Evolutionary conservation across 2,113 vertebrate genomes (phyloP).

Genomic region (Astur gentilis): DNA sequence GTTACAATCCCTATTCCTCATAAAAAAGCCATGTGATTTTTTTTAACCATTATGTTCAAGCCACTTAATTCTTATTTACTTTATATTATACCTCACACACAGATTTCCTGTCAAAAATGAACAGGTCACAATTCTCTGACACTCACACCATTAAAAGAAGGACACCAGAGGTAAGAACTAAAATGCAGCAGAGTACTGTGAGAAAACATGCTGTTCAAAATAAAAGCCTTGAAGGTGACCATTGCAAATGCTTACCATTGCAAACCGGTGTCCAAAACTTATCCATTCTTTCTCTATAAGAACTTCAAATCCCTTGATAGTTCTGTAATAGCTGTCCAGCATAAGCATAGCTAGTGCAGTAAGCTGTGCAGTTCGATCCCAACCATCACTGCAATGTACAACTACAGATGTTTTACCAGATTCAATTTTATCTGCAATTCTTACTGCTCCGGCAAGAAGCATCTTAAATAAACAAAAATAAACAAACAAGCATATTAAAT

Average conservation of each 20-base stretch:
- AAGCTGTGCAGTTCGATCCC: conserved; percentile 94
- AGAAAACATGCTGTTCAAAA: not conserved
- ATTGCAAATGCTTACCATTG: conserved; percentile 77
- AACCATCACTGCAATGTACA: conserved; percentile 95
- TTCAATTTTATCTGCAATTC: conserved; percentile 91
- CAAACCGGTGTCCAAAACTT: conserved; percentile 93
- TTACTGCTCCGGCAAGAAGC: conserved; percentile 87
- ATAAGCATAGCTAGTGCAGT: conserved; percentile 94
- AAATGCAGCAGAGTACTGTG: not conserved
- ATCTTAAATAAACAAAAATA: conserved; percentile 70
- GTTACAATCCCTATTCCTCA: not conserved
- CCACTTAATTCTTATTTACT: not conserved
- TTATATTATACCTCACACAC: not conserved
- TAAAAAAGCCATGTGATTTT: not conserved
- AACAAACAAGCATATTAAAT: not conserved
- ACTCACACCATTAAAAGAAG: not conserved
- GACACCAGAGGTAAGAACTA: not conserved
- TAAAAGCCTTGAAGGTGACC: not conserved
- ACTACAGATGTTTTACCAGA: conserved; percentile 93
- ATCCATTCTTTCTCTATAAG: conserved; percentile 98
- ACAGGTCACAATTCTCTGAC: not conserved
- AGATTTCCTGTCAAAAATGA: not conserved
- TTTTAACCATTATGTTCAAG: not conserved
- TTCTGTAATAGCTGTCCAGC: conserved; percentile 93
- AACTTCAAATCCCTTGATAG: conserved; percentile 90